These are phyloP conservation scores for Clangula hyemalis DNA, from an alignment of 2,797 vertebrate species.

Conservation along the genomic window DNA sequence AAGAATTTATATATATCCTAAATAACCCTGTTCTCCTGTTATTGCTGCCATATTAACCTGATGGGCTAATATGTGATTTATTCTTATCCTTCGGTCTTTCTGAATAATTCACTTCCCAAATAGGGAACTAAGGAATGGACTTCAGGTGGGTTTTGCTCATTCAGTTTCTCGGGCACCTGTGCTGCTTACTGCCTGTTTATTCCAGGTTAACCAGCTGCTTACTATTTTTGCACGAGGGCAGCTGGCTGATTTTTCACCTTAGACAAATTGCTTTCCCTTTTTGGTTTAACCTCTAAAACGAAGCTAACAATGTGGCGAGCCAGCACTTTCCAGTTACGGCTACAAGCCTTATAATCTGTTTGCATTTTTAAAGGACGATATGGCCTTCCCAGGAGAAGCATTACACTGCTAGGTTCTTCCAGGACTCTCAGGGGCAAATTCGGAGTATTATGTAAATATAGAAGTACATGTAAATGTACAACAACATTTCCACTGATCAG, in stretches of 20 bases:
- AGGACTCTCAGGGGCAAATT: background rate
- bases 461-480: background rate
- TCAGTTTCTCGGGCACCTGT: background rate
- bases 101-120: constrained; percentile 30
- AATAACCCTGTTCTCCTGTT: constrained; percentile 57
- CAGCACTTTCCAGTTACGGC: background rate
- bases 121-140: background rate
- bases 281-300: background rate
- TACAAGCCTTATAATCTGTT: background rate
- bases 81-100: constrained; percentile 7
- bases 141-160: background rate
- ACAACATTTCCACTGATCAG: background rate
- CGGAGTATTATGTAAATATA: background rate
- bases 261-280: constrained; percentile 27
- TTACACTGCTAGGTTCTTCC: background rate
- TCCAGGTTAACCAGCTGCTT: constrained; percentile 5
- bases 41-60: constrained; percentile 64
- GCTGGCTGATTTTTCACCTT: constrained; percentile 9
- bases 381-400: background rate
- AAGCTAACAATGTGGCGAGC: background rate
- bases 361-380: background rate
- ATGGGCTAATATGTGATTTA: constrained; percentile 67
- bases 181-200: background rate
- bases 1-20: constrained; percentile 64
- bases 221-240: background rate